Evolutionary conservation across 2,797 vertebrate genomes (phyloP), one percentile per base, ranked within the genome.

Genomic region (Pterois miles): DNA sequence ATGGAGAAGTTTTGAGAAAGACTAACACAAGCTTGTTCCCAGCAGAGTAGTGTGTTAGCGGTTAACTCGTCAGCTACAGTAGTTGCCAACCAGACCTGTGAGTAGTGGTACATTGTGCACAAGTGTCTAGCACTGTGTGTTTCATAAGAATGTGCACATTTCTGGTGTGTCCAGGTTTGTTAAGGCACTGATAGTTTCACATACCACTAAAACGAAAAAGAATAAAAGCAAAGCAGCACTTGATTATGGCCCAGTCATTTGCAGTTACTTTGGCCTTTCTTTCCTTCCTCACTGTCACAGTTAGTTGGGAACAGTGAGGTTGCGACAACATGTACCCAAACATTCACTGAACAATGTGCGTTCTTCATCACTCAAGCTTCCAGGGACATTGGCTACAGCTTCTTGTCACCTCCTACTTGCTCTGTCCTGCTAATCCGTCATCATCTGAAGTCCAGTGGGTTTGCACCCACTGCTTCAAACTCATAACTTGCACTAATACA

Each of bases 371-470:
- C 65, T 57, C 3, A 0, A 53, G 65, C 29, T 63, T 78, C 16
- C 65, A 63, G 59, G 43, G 31, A 74, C 80, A 67, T 69, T 33
- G 29, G 40, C 54, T 46, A 10, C 43, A 71, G 34, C 36, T 65
- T 57, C 29, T 71, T 18, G 25, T 79, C 78, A 64, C 79, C 79
- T 84, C 71, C 71, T 25, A 71, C 79, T 72, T 72, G 3, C 58
- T 50, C 5, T 6, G 12, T 65, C 36, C 69, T 64, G 65, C 8
- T 80, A 13, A 72, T 57, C 25, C 4, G 1, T 69, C 69, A 69
- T 63, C 56, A 56, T 25, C 54, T 48, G 20, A 57, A 40, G 38
- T 69, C 25, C 52, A 48, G 8, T 50, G 31, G 38, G 12, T 54
- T 69, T 40, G 14, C 11, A 43, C 10, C 57, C 40, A 29, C 25